Percentiles rank a stretch among this genome's conserved stretches.
phyloP scores from a whole-genome alignment of 1,140 invertebrate species.

The Brachystomella parvula region DNA sequence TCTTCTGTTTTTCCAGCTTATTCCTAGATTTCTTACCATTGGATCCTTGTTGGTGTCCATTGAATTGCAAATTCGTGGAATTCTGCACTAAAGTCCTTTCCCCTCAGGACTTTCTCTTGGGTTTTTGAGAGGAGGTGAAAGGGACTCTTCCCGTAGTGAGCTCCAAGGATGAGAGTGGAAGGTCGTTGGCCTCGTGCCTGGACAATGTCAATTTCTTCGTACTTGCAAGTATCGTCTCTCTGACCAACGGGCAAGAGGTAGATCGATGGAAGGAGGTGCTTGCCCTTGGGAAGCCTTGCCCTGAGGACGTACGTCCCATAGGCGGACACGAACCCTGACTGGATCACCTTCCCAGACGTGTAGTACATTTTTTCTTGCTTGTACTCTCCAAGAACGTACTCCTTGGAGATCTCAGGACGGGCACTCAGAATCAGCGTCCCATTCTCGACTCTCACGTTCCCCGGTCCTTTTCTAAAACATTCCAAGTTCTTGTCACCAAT shows the following conservation, averaged over 20 bases:
- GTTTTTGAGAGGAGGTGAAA: slow-evolving; percentile 11
- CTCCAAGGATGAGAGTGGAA: slow-evolving; percentile 25
- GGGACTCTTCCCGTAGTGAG: slow-evolving; percentile 20
- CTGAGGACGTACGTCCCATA: slow-evolving; percentile 33
- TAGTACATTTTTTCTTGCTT: slow-evolving; percentile 23
- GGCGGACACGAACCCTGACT: slow-evolving; percentile 10
- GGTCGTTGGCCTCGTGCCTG: slow-evolving; percentile 24
- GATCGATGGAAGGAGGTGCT: slow-evolving; percentile 30
- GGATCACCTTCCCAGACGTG: slow-evolving; percentile 27
- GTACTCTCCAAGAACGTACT: slow-evolving; percentile 13
- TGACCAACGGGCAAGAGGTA: slow-evolving; percentile 29
- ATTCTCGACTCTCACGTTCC: slow-evolving; percentile 26
- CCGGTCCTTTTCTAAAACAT: slow-evolving; percentile 25
- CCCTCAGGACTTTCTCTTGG: slow-evolving; percentile 23
- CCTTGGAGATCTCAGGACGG: slow-evolving; percentile 12
- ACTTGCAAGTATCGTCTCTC: slow-evolving; percentile 28
- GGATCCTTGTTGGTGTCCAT: slow-evolving; percentile 27
- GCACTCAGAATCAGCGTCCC: slow-evolving; percentile 26
- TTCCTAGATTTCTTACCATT: slow-evolving; percentile 26
- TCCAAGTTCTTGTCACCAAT: slow-evolving; percentile 26
- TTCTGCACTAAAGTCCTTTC: slow-evolving; percentile 24
- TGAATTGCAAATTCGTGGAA: slow-evolving; percentile 33
- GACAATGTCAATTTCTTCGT: slow-evolving; percentile 34
- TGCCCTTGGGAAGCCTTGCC: slow-evolving; percentile 31
- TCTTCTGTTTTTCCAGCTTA: neutral